Percentiles rank a stretch among this genome's conserved stretches.
Evolutionary conservation across 2,797 vertebrate species (phyloP).

Genomic region (Todus mexicanus): DNA sequence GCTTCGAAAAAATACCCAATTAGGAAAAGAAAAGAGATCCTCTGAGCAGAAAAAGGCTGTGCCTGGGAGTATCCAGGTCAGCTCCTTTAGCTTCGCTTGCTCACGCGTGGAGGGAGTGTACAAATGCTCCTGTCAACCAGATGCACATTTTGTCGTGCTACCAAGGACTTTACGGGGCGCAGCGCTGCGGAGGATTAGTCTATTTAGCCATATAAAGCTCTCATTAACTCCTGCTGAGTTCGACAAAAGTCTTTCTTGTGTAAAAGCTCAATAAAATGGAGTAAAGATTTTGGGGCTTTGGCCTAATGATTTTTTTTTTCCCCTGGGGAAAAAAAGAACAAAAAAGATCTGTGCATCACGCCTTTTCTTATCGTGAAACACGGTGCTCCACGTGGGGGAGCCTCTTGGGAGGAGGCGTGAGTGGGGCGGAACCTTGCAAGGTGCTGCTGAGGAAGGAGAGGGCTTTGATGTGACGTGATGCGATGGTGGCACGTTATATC

Average conservation of each 20-base stretch:
- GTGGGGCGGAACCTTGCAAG: background rate
- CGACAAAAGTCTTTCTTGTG: background rate
- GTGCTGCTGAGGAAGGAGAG: background rate
- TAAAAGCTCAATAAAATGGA: slow-evolving; percentile 12
- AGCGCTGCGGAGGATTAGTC: slow-evolving; percentile 38
- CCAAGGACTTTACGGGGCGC: slow-evolving; percentile 6
- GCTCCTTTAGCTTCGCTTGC: slow-evolving; percentile 35
- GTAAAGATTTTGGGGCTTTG: background rate
- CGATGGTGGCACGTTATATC: background rate
- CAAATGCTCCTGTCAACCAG: slow-evolving; percentile 33
- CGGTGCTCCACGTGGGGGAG: rapidly evolving
- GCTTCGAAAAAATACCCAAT: slow-evolving; percentile 40
- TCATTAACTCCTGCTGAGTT: slow-evolving; percentile 54
- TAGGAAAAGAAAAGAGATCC: background rate
- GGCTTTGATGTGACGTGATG: background rate
- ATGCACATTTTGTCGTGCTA: slow-evolving; percentile 29
- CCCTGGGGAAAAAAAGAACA: too few relatives aligned
- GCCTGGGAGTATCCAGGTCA: slow-evolving; percentile 56
- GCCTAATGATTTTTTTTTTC: background rate
- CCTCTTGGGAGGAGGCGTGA: background rate
- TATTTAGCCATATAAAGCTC: slow-evolving; percentile 16
- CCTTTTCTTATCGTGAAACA: rapidly evolving
- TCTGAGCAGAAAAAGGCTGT: slow-evolving; percentile 22
- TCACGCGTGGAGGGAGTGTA: slow-evolving; percentile 7
- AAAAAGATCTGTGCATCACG: background rate